Percentiles rank a stretch among this genome's conserved stretches.
These are phyloP conservation scores for Acanthococcus lagerstroemiae DNA, from an alignment of 2,888 invertebrate genomes.

Conservation along the genomic window DNA sequence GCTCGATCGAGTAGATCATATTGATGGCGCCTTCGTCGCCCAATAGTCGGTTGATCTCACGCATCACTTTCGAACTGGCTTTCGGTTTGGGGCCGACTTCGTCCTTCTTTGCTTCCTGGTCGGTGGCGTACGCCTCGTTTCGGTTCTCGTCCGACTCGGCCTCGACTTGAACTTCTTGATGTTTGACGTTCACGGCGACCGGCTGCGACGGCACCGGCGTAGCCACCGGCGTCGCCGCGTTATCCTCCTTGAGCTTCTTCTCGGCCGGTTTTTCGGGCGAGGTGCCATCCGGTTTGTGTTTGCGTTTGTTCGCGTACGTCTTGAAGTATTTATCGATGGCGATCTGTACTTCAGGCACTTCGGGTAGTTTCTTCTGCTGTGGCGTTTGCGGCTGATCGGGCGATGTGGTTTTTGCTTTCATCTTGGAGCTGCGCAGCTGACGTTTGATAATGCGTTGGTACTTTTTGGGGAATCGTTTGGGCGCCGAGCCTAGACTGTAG, in stretches of 20 bases:
- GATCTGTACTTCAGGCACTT: constrained; percentile 36
- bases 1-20: constrained; percentile 68
- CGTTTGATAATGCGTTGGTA: constrained; percentile 28
- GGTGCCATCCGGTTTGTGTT: constrained; percentile 23
- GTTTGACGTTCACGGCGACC: neutral
- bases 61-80: constrained; percentile 41
- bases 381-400: neutral
- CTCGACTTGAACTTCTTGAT: neutral
- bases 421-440: constrained; percentile 21
- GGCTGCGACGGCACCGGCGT: neutral
- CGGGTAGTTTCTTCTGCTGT: constrained; percentile 21
- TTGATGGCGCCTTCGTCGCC: constrained; percentile 81
- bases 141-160: neutral
- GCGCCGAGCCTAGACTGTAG: constrained; percentile 11
- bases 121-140: neutral
- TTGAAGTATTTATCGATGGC: constrained; percentile 31
- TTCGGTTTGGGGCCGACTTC: constrained; percentile 32
- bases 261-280: constrained; percentile 4
- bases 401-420: constrained; percentile 2
- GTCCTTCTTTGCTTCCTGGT: neutral
- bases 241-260: constrained; percentile 4
- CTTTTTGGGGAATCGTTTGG: constrained; percentile 25
- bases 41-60: constrained; percentile 65
- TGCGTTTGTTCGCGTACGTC: constrained; percentile 28
- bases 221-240: neutral